Base-by-base conservation (phyloP, 2,888 invertebrate genomes). In the Gortyna flavago region DNA sequence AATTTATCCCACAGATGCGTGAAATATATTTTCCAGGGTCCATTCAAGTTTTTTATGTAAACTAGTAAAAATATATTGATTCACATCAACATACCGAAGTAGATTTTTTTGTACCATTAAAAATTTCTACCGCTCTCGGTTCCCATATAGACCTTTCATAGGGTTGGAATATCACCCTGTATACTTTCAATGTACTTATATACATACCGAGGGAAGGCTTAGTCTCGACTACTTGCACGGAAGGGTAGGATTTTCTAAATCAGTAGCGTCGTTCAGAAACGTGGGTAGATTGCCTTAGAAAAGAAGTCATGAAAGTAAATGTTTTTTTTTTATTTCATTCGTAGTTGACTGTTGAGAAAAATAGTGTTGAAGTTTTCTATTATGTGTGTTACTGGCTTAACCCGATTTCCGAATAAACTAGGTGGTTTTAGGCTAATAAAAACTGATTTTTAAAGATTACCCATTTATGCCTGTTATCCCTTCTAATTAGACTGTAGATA, bases 211-310 rank as follows among this genome's bases (percentile, higher is more conserved):
- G 35, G 25, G 62, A 62, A 21, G 61, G 61, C 81, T 81, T 70
- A 70, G 35, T 44, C 66, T 16, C 41, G 13, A 59, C 51, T 81
- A 66, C 59, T 66, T 66, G 65, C 35, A 48, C 32, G 69, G 35
- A 77, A 78, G 79, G 79, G 78, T 67, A 71, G 83, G 83, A 85
- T 85, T 83, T 83, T 77, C 72, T 83, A 85, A 83, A 83, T 77
- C 86, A 83, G 72, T 73, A 68, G 54, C 69, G 64, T 77, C 72
- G 66, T 85, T 73, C 67, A 73, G 82, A 71, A 68, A 85, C 59
- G 85, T 81, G 51, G 62, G 18, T 29, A 68, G 65, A 85, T 81
- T 85, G 85, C 69, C 48, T 80, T 66, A 70, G 48, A 35, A 67
- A 72, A 61, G 62, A 38, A 80, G 29, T 64, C 66, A 29, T 51